Conservation (phyloP, 2,888 invertebrate species). For the Odontothrips loti region DNA sequence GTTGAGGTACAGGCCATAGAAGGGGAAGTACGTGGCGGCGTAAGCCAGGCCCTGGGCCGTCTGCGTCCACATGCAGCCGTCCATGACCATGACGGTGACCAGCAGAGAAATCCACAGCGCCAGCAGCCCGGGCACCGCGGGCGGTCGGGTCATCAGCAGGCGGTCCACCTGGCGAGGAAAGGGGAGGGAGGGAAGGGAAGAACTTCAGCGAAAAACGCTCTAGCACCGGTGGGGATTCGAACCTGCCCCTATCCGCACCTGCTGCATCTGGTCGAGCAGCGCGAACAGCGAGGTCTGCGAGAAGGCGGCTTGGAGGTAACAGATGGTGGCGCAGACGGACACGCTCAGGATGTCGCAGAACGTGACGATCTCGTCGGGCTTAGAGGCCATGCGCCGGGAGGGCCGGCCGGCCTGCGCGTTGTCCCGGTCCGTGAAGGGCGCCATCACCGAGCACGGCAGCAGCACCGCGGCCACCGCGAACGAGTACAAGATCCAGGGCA, state of each 20-base stretch:
- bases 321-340: neutral
- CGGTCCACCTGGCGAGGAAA: slow-evolving; percentile 14
- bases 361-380: slow-evolving; percentile 55
- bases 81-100: slow-evolving; percentile 36
- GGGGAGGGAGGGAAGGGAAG: too few species aligned
- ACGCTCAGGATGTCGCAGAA: slow-evolving; percentile 56
- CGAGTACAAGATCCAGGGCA: neutral
- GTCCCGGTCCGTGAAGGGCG: neutral
- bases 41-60: slow-evolving; percentile 39
- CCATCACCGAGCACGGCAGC: neutral
- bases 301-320: neutral
- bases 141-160: neutral
- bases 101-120: neutral
- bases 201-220: neutral
- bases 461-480: neutral
- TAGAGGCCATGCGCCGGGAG: slow-evolving; percentile 39
- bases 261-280: slow-evolving; percentile 4
- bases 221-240: neutral
- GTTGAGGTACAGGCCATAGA: slow-evolving; percentile 58
- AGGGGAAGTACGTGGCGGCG: slow-evolving; percentile 53
- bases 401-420: neutral
- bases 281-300: neutral
- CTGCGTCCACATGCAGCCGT: slow-evolving; percentile 42
- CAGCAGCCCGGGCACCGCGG: neutral
- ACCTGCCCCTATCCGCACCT: neutral